Base-by-base conservation (phyloP, 1,140 invertebrate species). In the Drepana arcuata region DNA sequence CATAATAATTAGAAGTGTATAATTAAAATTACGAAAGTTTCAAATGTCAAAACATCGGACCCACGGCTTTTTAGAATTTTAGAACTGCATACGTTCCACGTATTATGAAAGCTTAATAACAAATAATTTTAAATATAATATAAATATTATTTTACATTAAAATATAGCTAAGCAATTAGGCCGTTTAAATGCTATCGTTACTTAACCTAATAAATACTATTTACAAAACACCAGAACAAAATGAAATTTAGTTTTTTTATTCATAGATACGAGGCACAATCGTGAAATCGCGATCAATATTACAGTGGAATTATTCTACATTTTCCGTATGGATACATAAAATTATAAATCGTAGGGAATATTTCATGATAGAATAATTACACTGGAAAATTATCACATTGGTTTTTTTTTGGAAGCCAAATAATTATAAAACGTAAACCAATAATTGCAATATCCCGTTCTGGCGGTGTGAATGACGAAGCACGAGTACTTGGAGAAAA, bases 161-260 rank as follows among this genome's bases (percentile, higher is more conserved):
- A 68, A 70, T 62, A 64, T 64, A 63, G 61, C 56, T 73, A 77
- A 77, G 73, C 73, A 70, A 47, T 63, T 66, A 78, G 72, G 66
- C 66, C 53, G 51, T 64, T 59, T 72, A 73, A 65, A 71, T 69
- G 63, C 74, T 77, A 78, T 48, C 55, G 49, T 77, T 50, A 67
- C 63, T 72, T 69, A 72, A 41, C 40, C 72, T 78, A 78, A 74
- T 78, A 81, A 81, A 81, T 81, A 78, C 66, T 81, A 81, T 81
- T 60, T 81, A 81, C 73, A 81, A 64, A 66, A 70, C 64, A 75
- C 77, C 72, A 74, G 66, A 81, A 75, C 64, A n/a, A n/a, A n/a
- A n/a, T n/a, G n/a, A n/a, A n/a, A n/a, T n/a, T n/a, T n/a, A n/a
- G n/a, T n/a, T n/a, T n/a, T n/a, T n/a, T n/a, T n/a, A n/a, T n/a